Percentiles rank a stretch among this genome's conserved stretches.
phyloP scores from a whole-genome alignment of 2,888 invertebrate genomes.

The Drosophila conformis region DNA sequence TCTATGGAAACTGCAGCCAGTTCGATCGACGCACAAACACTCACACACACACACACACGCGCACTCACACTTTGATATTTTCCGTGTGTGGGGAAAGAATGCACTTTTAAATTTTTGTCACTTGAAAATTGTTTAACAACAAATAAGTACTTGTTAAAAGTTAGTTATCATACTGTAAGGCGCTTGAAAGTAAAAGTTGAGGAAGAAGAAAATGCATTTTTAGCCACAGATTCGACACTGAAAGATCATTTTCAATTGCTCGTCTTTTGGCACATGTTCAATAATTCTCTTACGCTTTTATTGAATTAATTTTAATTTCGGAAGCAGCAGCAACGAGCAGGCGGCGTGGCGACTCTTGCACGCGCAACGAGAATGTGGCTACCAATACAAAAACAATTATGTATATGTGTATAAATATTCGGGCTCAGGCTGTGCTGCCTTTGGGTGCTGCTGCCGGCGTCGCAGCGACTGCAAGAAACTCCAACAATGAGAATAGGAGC shows the following conservation, averaged over 20 bases:
- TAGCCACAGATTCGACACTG: conserved; percentile 18
- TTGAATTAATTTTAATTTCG: conserved; percentile 61
- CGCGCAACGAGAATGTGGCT: conserved; percentile 26
- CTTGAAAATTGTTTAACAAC: conserved; percentile 26
- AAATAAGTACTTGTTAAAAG: conserved; percentile 15
- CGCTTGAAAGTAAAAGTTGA: conserved; percentile 46
- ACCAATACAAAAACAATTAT: conserved; percentile 7
- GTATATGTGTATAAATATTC: conserved; percentile 5
- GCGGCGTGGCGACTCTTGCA: conserved; percentile 19
- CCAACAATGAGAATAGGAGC: conserved; percentile 24
- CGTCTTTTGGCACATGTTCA: conserved; percentile 47
- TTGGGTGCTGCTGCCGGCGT: conserved; percentile 9
- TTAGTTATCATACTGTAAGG: conserved; percentile 18
- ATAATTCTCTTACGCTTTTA: conserved; percentile 57
- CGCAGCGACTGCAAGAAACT: conserved; percentile 42
- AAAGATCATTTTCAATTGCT: conserved; percentile 21
- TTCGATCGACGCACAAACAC: neutral
- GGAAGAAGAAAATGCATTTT: conserved; percentile 9
- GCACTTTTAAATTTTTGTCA: neutral
- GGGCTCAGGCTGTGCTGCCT: conserved; percentile 9
- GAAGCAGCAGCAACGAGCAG: conserved; percentile 14
- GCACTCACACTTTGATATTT: neutral
- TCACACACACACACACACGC: neutral
- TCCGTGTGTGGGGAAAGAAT: neutral
- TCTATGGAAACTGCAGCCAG: neutral